These are phyloP conservation scores for Ophion obscuratus DNA, from an alignment of 2,888 invertebrate species.

Conservation along the genomic window DNA sequence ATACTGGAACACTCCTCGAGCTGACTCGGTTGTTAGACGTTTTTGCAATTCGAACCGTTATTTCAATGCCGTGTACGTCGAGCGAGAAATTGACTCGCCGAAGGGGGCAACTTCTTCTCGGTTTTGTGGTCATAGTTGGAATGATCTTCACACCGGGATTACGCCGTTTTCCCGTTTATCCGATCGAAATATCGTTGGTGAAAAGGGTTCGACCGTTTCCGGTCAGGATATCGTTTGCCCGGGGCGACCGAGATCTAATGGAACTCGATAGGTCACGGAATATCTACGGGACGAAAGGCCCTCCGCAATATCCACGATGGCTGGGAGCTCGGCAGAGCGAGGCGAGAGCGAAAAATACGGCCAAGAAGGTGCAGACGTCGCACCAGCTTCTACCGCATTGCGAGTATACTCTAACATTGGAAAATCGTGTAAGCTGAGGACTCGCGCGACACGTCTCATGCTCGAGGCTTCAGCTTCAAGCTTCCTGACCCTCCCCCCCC, in stretches of 20 bases:
- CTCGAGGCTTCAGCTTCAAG: conserved; percentile 1
- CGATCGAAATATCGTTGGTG: conserved; percentile 49
- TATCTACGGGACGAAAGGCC: conserved; percentile 2
- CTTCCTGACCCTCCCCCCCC: conserved; percentile 6
- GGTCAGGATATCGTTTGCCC: conserved; percentile 39
- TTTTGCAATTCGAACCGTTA: conserved; percentile 40
- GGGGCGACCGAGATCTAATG: conserved; percentile 55
- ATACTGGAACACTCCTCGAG: conserved; percentile 19
- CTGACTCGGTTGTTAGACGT: conserved; percentile 28
- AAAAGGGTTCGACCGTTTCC: conserved; percentile 40
- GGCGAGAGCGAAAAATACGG: conserved; percentile 1
- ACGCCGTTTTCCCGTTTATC: conserved; percentile 30
- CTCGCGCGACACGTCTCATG: conserved; percentile 32
- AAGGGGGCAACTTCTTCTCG: conserved; percentile 16
- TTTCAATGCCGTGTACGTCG: conserved; percentile 27
- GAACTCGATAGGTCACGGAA: conserved; percentile 54
- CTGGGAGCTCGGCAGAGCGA: not conserved
- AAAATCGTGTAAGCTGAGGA: conserved; percentile 45
- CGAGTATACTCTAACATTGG: conserved; percentile 31
- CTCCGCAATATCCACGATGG: conserved; percentile 1
- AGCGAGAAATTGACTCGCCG: conserved; percentile 18
- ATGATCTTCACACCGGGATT: conserved; percentile 39
- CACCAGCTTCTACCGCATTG: conserved; percentile 37
- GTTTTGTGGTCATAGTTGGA: conserved; percentile 2
- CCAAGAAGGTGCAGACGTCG: conserved; percentile 41